Evolutionary conservation across 2,888 invertebrate genomes (phyloP), one percentile per base, ranked within the genome.

Genomic region (Tachina lurida): DNA sequence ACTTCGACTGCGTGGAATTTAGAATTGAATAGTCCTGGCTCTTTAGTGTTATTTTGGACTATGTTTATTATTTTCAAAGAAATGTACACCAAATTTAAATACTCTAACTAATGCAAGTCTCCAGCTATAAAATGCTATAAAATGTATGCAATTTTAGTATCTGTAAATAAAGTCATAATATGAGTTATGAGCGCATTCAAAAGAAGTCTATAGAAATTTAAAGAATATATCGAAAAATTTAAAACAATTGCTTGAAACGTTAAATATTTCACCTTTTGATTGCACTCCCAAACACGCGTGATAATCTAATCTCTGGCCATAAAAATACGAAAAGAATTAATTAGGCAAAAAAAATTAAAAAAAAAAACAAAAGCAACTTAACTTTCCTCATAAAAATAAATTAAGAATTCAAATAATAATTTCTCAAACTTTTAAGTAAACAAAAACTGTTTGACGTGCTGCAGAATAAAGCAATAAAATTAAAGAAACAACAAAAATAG

Each of bases 341-440:
- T 71, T 71, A 58, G 56, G 58, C 45, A 45, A 54, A 43, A 70
- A n/a, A n/a, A n/a, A n/a, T n/a, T n/a, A n/a, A n/a, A n/a, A n/a
- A n/a, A n/a, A n/a, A 19, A 60, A n/a, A 60, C 41, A 60, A n/a
- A 60, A n/a, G 1, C 8, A 39, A 41, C n/a, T 41, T 60, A 54
- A 70, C 17, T 41, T 68, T 56, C n/a, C 10, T n/a, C 56, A 17
- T 71, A 22, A 58, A 31, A n/a, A 71, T 58, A 45, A 56, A 58
- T 71, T 71, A 43, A 71, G 58, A 45, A 45, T 47, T 10, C 22
- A 2, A 31, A 58, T 22, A 45, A 56, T 70, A 54, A 70, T 43
- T 54, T 54, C 43, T 10, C 22, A 54, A 54, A 58, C 7, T 45
- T 58, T 71, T 71, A 60, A 45, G 8, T 17, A 39, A 70, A 70